These are phyloP conservation scores for Asteroscopus sphinx DNA, from an alignment of 2,888 invertebrate species.

Conservation along the genomic window DNA sequence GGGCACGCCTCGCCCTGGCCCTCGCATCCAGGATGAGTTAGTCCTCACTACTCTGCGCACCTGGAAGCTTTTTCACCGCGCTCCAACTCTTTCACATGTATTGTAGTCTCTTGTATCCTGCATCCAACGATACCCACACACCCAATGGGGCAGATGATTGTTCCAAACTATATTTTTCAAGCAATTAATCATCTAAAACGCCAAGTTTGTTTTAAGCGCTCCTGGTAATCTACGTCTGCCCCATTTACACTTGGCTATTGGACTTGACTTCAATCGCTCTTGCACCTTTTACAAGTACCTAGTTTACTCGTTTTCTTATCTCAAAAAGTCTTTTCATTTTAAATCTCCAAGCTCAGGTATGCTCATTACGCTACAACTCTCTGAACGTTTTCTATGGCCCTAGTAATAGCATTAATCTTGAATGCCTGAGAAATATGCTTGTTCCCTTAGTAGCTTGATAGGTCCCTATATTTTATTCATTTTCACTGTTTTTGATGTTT, in stretches of 20 bases:
- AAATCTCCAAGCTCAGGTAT: conserved; percentile 48
- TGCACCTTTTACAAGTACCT: conserved; percentile 54
- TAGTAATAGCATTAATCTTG: conserved; percentile 49
- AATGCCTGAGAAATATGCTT: conserved; percentile 51
- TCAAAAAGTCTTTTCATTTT: conserved; percentile 45
- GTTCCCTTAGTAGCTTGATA: conserved; percentile 49
- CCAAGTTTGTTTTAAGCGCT: conserved; percentile 20
- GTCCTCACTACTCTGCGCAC: conserved; percentile 86
- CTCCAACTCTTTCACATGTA: conserved; percentile 64
- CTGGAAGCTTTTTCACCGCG: conserved; percentile 80
- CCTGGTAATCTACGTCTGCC: conserved; percentile 53
- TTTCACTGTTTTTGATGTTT: conserved; percentile 49
- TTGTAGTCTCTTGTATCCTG: conserved; percentile 55
- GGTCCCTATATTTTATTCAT: conserved; percentile 53
- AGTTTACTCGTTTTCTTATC: conserved; percentile 48
- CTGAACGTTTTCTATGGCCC: conserved; percentile 41
- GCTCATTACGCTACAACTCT: conserved; percentile 42
- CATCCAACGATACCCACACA: conserved; percentile 50
- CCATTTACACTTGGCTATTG: conserved; percentile 56
- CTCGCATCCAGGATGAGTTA: conserved; percentile 91
- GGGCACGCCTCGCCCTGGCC: conserved; percentile 87
- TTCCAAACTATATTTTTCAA: conserved; percentile 16
- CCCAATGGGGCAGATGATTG: conserved; percentile 55
- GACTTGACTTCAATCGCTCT: conserved; percentile 53
- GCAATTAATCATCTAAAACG: conserved; percentile 30